Conservation (phyloP, 2,797 vertebrate species). For the Bryconaethiops microstoma region DNA sequence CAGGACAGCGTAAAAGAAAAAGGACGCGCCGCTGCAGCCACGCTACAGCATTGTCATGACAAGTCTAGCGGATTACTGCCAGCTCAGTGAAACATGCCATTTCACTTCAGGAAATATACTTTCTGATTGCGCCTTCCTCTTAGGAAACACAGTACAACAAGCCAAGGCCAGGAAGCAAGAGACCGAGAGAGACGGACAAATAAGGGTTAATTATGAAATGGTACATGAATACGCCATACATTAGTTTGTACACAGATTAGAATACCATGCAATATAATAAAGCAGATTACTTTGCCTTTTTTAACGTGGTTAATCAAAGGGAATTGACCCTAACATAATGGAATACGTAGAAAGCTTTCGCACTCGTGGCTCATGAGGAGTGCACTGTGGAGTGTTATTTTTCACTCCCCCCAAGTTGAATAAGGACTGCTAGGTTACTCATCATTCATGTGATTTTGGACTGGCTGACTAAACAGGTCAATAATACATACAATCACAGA, state of each 20-base stretch:
- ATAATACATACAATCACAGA: conserved; percentile 48
- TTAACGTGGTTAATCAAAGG: conserved; percentile 70
- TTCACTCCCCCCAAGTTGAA: conserved; percentile 43
- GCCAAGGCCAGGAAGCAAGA: conserved; percentile 60
- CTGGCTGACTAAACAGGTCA: conserved; percentile 43
- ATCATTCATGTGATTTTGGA: conserved; percentile 54
- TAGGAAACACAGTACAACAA: conserved; percentile 65
- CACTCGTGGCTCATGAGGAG: conserved; percentile 59
- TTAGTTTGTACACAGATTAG: conserved; percentile 73
- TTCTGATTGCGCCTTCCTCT: conserved; percentile 73
- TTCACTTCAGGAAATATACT: conserved; percentile 69
- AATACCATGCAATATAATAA: conserved; percentile 78
- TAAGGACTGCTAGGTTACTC: conserved; percentile 36
- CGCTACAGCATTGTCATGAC: conserved; percentile 68
- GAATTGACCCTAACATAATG: conserved; percentile 70
- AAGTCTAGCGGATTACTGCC: conserved; percentile 45
- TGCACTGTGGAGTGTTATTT: conserved; percentile 50
- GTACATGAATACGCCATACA: conserved; percentile 70
- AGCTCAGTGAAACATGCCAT: conserved; percentile 62
- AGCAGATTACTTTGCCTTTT: conserved; percentile 67
- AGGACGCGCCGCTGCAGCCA: conserved; percentile 60
- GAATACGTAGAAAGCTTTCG: conserved; percentile 70
- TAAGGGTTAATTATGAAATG: conserved; percentile 69
- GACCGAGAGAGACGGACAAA: conserved; percentile 37
- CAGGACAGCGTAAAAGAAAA: conserved; percentile 55